Evolutionary conservation across 2,888 invertebrate species (phyloP), one percentile per base, ranked within the genome.

Genomic region (Auanema sp.): DNA sequence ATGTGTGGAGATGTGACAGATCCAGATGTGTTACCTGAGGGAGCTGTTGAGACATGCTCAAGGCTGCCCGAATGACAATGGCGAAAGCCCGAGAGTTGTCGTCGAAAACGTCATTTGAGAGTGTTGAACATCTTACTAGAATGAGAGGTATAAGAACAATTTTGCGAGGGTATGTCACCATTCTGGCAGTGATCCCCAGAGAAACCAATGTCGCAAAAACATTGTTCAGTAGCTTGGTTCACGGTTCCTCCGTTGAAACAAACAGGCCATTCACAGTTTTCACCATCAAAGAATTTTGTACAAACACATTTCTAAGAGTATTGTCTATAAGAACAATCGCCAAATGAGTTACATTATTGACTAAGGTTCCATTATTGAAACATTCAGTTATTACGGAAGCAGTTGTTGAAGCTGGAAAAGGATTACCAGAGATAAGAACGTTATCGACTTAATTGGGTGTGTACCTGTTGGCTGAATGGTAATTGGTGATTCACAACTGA

Each of bases 61-160:
- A 51, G 21, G 71, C 63, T 1, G 75, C 61, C 25, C 78, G 58
- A 11, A 78, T 58, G 4, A 78, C 76, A 60, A 78, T 72, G 23
- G 58, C 73, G 14, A 78, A 55, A 0, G 76, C 76, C 47, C 69
- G 68, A 21, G 64, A 52, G 21, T 65, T 58, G 41, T 66, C 60
- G n/a, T 73, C 68, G 62, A 68, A 68, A 24, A 59, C 57, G 44
- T 71, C 71, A 11, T 65, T 60, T 0, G 71, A 65, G 6, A 42
- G 66, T 21, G 51, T 18, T 3, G 55, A 50, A 41, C 75, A 75
- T 4, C 53, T 58, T 4, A 75, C 64, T 52, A n/a, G 33, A 33
- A 33, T 47, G 4, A 6, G 3, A 5, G 5, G 47, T 18, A 47
- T 47, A 47, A 47, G 4, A 18, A 12, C 43, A 43, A 43, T 14